Evolutionary conservation across 2,113 vertebrate genomes (phyloP), one percentile per base, ranked within the genome.

Genomic region (Apteryx owenii): DNA sequence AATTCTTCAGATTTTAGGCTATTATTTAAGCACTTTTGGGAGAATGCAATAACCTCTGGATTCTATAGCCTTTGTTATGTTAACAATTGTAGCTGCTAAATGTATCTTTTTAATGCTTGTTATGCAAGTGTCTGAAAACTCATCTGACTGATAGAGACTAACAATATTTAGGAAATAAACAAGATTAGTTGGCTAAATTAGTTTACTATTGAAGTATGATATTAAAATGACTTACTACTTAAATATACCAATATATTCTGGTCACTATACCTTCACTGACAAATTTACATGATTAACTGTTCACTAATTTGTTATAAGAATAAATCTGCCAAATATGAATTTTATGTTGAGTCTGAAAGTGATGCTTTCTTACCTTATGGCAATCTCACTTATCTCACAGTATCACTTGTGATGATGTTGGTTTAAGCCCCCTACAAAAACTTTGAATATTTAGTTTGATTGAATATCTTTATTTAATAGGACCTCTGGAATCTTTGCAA

Each of bases 1-100:
- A 98, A 99, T 99, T 99, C 99, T 99, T 99, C 99, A 99, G 99
- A 98, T 98, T 99, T 99, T 98, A 99, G 98, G 98, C 98, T 99
- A 99, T 99, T 99, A 99, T 99, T 99, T 99, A 99, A 98, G 98
- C 98, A 98, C 98, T 98, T 98, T 98, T 98, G 98, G 98, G 98
- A 98, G 97, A 98, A 98, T 97, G 98, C 98, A 98, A 98, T 98
- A 98, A 98, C 98, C 98, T 98, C 98, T 76, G 86, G 98, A 98
- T 98, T 98, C 98, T 96, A 96, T 93, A 93, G 98, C 97, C 97
- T 98, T 98, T 98, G 98, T 98, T 98, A 97, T 97, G 96, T 98
- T 97, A 97, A 98, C 98, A 97, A 92, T 92, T 96, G 42, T 73
- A 97, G 95, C 94, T 86, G 90, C 95, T 92, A 97, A 98, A 97